phyloP scores from a whole-genome alignment of 2,888 invertebrate species.

The Synanthedon vespiformis region DNA sequence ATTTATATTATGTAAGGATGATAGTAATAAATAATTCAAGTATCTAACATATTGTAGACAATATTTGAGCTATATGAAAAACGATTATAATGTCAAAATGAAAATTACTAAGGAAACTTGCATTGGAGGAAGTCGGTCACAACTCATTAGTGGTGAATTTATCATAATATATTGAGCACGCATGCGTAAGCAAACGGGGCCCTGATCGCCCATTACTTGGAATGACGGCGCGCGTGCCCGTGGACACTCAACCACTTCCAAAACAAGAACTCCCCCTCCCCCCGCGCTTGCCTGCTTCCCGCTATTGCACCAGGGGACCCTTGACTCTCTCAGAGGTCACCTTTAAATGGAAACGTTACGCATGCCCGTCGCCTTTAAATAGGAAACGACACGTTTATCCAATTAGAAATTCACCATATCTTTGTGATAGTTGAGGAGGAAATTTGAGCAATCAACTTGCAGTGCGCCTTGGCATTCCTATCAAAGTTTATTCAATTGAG shows the following conservation, averaged over 20 bases:
- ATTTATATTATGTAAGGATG: too few species aligned
- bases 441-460: conserved; percentile 70
- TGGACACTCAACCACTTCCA: conserved; percentile 26
- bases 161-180: conserved; percentile 41
- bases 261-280: conserved; percentile 17
- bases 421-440: conserved; percentile 71
- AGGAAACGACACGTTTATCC: conserved; percentile 72
- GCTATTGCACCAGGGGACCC: conserved; percentile 18
- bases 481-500: conserved; percentile 71
- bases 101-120: conserved; percentile 49
- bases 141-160: conserved; percentile 47
- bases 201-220: conserved; percentile 56
- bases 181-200: conserved; percentile 24
- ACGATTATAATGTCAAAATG: background rate
- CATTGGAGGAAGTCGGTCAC: conserved; percentile 41
- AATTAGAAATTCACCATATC: conserved; percentile 72
- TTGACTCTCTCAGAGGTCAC: conserved; percentile 33
- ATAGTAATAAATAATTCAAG: too few species aligned
- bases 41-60: background rate
- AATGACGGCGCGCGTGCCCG: conserved; percentile 64
- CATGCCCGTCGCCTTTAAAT: conserved; percentile 65
- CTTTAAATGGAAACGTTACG: conserved; percentile 46
- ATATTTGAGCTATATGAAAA: background rate
- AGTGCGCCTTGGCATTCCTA: conserved; percentile 53
- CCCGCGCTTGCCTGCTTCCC: conserved; percentile 13